A percentile compares a stretch with the other conserved stretches of the same genome.
Conservation (phyloP, 2,888 invertebrate genomes). For the Dorcus hopei region DNA sequence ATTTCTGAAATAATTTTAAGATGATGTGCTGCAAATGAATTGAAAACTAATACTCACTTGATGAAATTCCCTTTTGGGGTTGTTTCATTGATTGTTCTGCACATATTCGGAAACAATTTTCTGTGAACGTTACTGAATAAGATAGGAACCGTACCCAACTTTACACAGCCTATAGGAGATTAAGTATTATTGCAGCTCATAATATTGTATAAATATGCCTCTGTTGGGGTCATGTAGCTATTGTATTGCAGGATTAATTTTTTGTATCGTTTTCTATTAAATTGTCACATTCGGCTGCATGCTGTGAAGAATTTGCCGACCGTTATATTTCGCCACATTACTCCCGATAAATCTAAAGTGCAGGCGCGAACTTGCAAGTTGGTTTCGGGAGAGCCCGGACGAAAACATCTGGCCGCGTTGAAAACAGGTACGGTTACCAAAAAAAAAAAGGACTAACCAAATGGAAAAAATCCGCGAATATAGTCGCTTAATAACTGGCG, state of each 20-base stretch:
- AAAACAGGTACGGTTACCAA: constrained; percentile 10
- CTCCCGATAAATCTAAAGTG: constrained; percentile 20
- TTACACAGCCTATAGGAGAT: constrained; percentile 21
- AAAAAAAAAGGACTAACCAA: constrained; percentile 15
- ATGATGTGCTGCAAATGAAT: no score
- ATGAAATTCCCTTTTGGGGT: no score
- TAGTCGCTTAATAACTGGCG: constrained; percentile 26
- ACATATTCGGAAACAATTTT: no score
- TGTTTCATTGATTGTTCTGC: no score
- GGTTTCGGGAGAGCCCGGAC: constrained; percentile 12
- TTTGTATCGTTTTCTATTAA: constrained; percentile 41
- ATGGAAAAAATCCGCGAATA: constrained; percentile 9
- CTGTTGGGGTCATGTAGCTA: constrained; percentile 33
- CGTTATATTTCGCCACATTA: constrained; percentile 19
- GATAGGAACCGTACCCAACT: constrained; percentile 11
- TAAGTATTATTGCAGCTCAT: constrained; percentile 33
- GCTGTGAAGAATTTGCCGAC: constrained; percentile 36
- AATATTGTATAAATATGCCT: constrained; percentile 44
- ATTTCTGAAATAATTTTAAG: no score
- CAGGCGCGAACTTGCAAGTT: constrained; percentile 17
- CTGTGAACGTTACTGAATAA: no score
- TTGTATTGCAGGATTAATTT: constrained; percentile 42
- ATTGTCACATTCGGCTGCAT: constrained; percentile 39
- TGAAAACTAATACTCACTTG: no score
- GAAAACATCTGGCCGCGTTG: constrained; percentile 8